A percentile compares a stretch with the other conserved stretches of the same genome.
These are phyloP conservation scores for Montipora capitata DNA, from an alignment of 92 coral and sea anemone species.

Conservation along the genomic window DNA sequence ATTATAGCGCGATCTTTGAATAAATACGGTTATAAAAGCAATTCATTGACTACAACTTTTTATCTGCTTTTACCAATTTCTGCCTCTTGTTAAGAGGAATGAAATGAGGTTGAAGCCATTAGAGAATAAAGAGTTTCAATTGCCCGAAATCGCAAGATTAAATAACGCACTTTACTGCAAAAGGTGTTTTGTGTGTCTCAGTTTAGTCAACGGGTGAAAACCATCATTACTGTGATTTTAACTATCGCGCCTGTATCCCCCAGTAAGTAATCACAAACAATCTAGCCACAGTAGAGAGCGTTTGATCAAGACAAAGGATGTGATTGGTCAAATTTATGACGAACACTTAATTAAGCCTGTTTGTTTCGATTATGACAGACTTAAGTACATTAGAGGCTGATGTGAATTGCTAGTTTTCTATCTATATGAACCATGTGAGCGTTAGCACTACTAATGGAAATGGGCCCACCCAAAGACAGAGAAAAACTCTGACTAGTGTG, in stretches of 20 bases:
- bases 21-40: background rate
- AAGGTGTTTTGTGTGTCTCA: background rate
- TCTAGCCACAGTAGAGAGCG: background rate
- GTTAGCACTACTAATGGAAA: too few species aligned
- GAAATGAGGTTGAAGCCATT: background rate
- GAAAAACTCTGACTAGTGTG: too few species aligned
- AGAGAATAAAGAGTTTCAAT: background rate
- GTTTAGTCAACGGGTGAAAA: background rate
- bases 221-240: background rate
- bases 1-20: background rate
- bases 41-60: background rate
- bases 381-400: too few species aligned
- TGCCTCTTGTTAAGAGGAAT: background rate
- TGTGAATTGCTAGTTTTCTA: too few species aligned
- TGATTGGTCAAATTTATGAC: background rate
- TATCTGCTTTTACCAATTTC: background rate
- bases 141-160: background rate
- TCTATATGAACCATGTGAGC: too few species aligned
- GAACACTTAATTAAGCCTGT: constrained; percentile 5
- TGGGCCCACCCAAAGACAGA: too few species aligned
- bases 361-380: background rate
- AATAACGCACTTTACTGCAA: background rate
- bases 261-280: background rate
- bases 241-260: background rate
- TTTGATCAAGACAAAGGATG: background rate